Conservation (phyloP, 2,888 invertebrate species). For the Hymenopus coronatus region DNA sequence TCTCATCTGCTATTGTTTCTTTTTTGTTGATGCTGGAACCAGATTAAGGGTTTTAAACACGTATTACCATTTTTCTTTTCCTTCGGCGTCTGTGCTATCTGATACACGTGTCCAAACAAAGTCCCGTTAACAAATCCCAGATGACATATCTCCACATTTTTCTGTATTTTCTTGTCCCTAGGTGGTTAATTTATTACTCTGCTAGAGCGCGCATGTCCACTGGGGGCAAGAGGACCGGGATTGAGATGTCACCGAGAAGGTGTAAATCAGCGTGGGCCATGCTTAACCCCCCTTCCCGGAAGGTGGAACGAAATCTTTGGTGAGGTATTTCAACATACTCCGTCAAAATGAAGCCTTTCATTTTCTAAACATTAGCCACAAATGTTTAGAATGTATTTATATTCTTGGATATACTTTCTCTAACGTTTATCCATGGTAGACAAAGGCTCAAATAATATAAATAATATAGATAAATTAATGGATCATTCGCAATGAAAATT, state of each 20-base stretch:
- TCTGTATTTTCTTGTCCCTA: background rate
- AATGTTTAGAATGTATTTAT: too few species aligned
- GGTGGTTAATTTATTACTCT: background rate
- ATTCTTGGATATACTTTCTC: too few species aligned
- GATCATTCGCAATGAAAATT: too few species aligned
- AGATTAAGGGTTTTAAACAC: background rate
- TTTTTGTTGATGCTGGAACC: background rate
- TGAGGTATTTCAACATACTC: background rate
- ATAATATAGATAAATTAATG: too few species aligned
- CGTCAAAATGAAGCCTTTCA: too few species aligned
- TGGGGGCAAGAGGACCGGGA: background rate
- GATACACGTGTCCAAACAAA: background rate
- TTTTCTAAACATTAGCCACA: too few species aligned
- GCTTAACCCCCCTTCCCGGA: too few species aligned
- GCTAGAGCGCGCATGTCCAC: too few species aligned
- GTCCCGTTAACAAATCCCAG: background rate
- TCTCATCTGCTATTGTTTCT: background rate
- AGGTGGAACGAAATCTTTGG: background rate
- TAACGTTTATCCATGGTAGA: too few species aligned
- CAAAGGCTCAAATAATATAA: too few species aligned
- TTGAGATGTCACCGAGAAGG: background rate
- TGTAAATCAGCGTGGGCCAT: too few species aligned
- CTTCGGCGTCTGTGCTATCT: background rate
- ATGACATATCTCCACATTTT: background rate
- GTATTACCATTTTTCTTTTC: background rate